These are phyloP conservation scores for Diabrotica balteata DNA, from an alignment of 2,888 invertebrate species.

Conservation along the genomic window DNA sequence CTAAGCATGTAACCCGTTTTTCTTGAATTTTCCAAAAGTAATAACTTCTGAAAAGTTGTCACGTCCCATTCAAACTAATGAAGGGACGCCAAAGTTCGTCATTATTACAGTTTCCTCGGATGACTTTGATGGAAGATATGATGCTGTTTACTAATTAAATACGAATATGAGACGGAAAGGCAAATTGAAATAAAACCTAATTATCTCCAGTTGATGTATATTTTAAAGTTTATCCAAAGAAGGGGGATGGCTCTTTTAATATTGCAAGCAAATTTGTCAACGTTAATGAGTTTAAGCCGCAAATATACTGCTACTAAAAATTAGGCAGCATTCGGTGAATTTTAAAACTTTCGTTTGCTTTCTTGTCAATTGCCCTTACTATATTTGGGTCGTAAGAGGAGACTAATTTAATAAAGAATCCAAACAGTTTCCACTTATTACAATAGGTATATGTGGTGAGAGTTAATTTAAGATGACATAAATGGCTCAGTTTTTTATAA, in stretches of 20 bases:
- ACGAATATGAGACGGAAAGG: conserved; percentile 13
- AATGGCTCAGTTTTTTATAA: too few relatives aligned
- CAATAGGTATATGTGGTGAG: too few relatives aligned
- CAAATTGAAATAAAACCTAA: conserved; percentile 15
- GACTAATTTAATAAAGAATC: too few relatives aligned
- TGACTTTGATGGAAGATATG: conserved; percentile 18
- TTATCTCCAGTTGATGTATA: conserved; percentile 10
- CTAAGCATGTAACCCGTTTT: background rate
- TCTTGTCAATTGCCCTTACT: too few relatives aligned
- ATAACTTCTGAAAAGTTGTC: conserved; percentile 12
- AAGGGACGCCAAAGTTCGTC: conserved; percentile 10
- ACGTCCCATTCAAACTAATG: conserved; percentile 9
- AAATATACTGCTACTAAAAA: background rate
- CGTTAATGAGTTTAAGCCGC: background rate
- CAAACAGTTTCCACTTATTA: too few relatives aligned
- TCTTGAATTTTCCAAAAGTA: conserved; percentile 2
- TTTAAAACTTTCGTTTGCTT: background rate
- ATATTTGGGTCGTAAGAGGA: too few relatives aligned
- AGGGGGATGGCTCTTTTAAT: background rate
- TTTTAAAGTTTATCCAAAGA: background rate
- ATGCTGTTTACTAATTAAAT: conserved; percentile 19
- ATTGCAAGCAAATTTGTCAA: too few relatives aligned
- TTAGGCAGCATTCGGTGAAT: background rate
- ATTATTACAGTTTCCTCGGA: conserved; percentile 9
- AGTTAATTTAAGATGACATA: too few relatives aligned